phyloP scores from a whole-genome alignment of 2,888 invertebrate species.

The Lepeophtheirus nordmannii region DNA sequence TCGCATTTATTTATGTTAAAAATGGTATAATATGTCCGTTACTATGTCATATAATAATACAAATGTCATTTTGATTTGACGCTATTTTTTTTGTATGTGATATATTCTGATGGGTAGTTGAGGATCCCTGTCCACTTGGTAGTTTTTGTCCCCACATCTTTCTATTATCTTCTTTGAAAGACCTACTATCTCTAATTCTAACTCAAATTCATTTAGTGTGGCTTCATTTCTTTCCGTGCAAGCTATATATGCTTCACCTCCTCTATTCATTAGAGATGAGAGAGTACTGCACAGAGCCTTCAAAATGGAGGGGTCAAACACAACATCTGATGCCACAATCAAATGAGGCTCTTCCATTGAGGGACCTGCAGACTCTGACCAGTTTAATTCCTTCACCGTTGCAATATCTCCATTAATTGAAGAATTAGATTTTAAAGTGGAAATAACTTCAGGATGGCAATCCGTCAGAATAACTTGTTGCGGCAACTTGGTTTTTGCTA shows the following conservation, averaged over 20 bases:
- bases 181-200: not conserved
- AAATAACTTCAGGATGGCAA: not conserved
- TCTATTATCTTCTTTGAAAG: not conserved
- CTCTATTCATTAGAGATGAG: not conserved
- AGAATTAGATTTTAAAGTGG: not conserved
- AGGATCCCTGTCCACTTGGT: not conserved
- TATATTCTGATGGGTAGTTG: not conserved
- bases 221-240: slow-evolving; percentile 5
- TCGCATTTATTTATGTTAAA: not conserved
- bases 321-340: slow-evolving; percentile 11
- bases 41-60: not conserved
- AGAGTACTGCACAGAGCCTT: not conserved
- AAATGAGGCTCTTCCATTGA: slow-evolving; percentile 5
- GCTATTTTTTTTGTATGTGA: not conserved
- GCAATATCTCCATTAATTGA: not conserved
- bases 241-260: not conserved
- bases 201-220: not conserved
- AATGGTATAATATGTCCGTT: not conserved
- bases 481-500: not conserved
- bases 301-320: slow-evolving; percentile 2
- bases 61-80: not conserved
- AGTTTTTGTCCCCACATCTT: not conserved
- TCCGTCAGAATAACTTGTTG: not conserved
- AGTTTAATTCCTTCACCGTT: not conserved
- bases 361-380: not conserved